These are phyloP conservation scores for Catagonus wagneri DNA, from an alignment of 2,113 vertebrate genomes.

Conservation along the genomic window DNA sequence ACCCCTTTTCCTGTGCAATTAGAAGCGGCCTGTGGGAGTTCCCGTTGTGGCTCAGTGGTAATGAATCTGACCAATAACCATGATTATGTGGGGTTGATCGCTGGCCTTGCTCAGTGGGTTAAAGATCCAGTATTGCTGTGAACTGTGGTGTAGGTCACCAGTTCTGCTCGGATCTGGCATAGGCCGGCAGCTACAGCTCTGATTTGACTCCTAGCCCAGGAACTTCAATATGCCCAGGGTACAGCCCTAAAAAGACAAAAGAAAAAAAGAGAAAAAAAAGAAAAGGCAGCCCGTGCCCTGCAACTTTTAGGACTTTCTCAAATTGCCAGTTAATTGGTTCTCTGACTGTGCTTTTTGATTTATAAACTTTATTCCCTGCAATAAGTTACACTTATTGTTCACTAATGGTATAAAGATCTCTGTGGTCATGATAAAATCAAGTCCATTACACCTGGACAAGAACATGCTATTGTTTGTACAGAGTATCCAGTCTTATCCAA, in stretches of 20 bases:
- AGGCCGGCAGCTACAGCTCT: no score
- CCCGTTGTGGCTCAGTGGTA: no score
- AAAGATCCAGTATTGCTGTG: no score
- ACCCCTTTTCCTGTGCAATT: neutral
- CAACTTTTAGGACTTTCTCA: slow-evolving; percentile 37
- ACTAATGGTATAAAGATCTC: neutral
- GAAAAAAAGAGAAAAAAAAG: no score
- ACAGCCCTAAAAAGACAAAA: no score
- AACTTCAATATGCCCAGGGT: no score
- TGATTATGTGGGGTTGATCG: no score
- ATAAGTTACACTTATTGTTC: neutral
- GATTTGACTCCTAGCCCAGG: no score
- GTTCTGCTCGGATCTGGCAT: no score
- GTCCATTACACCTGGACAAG: neutral
- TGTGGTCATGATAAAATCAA: neutral
- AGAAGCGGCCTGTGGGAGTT: neutral
- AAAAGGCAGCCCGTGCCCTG: neutral
- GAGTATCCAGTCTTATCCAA: neutral
- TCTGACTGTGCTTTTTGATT: slow-evolving; percentile 4
- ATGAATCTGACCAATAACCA: no score
- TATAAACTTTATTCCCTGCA: slow-evolving; percentile 1
- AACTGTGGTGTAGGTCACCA: no score
- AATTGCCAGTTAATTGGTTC: neutral
- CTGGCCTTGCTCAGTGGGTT: no score
- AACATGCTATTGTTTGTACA: neutral